Base-by-base conservation (phyloP, 2,113 vertebrate species). In the Rhinogobius similis region DNA sequence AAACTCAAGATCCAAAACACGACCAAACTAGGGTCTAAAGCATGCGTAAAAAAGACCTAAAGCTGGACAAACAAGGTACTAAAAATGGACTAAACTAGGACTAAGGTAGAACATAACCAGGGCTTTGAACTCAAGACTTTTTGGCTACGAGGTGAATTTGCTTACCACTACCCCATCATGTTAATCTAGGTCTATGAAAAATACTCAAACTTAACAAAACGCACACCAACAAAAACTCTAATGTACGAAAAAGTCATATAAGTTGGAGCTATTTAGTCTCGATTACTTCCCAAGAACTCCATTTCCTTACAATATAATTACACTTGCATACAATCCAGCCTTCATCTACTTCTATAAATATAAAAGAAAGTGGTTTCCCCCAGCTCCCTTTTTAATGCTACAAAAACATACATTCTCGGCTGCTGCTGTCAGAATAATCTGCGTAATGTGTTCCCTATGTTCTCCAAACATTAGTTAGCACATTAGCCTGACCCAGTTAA, bases 401-500 rank as follows among this genome's bases (percentile, higher is more conserved):
- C 91, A 93, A 92, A 63, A 94, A 86, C 90, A 90, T 89, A 91
- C 92, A 93, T 95, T 95, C 91, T 93, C 93, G 76, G 72, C 71
- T 80, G 93, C 92, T 95, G 93, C 91, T 92, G 89, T 94, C 93
- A 92, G 93, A 95, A 94, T 90, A 93, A 94, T 95, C 93, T 94
- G 82, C 87, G 90, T 93, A 92, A 93, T 94, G 94, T 93, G 87
- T 95, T 95, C 93, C 93, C 93, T 87, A 92, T 94, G 94, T 96
- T 93, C 93, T 93, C 91, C 82, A 92, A 96, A 94, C 93, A 94
- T 95, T 94, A 96, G 91, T 94, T 93, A 87, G 93, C 95, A 94
- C 94, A 94, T 96, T 93, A 94, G 88, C 89, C 92, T 95, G 93
- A 94, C 93, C 94, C 93, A 94, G 93, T 95, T 95, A 95, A 95